A percentile compares a stretch with the other conserved stretches of the same genome.
Conservation (phyloP, 1,140 invertebrate species). For the Drosophila tristis region DNA sequence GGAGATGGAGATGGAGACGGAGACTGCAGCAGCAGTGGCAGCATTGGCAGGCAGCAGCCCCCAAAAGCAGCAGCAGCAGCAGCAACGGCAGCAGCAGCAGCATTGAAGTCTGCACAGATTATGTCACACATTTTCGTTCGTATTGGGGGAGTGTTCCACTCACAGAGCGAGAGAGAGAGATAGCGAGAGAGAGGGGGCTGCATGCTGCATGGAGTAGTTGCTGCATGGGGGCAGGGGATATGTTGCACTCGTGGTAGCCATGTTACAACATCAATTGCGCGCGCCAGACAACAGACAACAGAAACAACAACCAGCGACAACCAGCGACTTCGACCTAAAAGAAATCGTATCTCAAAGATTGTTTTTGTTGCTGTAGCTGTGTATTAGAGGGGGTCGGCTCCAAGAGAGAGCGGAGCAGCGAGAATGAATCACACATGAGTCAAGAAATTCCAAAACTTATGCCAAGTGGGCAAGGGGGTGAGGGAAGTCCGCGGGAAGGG, state of each 20-base stretch:
- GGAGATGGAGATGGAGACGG: conserved; percentile 24
- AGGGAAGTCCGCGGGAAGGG: background rate
- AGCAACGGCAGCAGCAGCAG: conserved; percentile 48
- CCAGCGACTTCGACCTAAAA: conserved; percentile 57
- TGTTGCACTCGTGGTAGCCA: conserved; percentile 79
- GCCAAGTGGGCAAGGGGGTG: too few relatives aligned
- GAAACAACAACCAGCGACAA: conserved; percentile 44
- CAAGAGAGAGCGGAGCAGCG: background rate
- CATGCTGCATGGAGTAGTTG: conserved; percentile 12
- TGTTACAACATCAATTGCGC: conserved; percentile 81
- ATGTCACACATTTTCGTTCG: conserved; percentile 81
- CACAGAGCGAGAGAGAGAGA: too few relatives aligned
- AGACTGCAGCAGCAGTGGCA: conserved; percentile 52
- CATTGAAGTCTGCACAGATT: conserved; percentile 81
- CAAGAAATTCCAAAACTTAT: conserved; percentile 16
- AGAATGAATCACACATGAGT: conserved; percentile 50
- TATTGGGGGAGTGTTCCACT: conserved; percentile 59
- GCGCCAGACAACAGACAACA: conserved; percentile 75
- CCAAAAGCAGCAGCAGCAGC: conserved; percentile 24
- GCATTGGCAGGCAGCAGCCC: conserved; percentile 24
- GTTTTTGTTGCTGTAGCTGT: conserved; percentile 44
- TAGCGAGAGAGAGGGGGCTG: too few relatives aligned
- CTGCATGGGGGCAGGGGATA: conserved; percentile 26
- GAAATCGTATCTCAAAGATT: conserved; percentile 78
- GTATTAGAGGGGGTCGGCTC: background rate